Percentiles rank a stretch among this genome's conserved stretches.
Conservation (phyloP, 2,797 vertebrate species). For the Babyrousa celebensis region DNA sequence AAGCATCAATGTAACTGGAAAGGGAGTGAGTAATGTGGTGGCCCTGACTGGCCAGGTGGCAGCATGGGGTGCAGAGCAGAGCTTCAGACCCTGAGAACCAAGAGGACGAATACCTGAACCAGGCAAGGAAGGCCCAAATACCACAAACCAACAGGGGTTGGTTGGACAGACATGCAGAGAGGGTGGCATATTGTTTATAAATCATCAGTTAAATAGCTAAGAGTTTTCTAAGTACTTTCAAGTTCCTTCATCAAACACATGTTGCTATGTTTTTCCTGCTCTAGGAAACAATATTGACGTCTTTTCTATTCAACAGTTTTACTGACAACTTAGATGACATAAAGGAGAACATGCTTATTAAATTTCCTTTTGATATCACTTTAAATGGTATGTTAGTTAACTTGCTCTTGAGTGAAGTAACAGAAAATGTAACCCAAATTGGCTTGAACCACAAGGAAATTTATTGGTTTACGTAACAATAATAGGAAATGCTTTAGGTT, state of each 20-base stretch:
- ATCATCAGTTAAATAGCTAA: neutral
- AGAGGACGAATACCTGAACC: neutral
- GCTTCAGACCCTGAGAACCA: neutral
- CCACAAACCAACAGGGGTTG: neutral
- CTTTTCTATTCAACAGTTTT: constrained; percentile 23
- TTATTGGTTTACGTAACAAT: neutral
- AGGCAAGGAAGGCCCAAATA: neutral
- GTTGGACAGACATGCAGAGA: neutral
- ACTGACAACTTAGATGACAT: constrained; percentile 32
- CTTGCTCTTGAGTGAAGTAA: constrained; percentile 14
- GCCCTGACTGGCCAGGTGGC: neutral
- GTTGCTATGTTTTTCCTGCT: neutral
- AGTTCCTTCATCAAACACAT: constrained; percentile 34
- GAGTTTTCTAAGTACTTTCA: neutral
- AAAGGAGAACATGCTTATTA: neutral
- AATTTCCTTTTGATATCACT: neutral
- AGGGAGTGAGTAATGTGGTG: neutral
- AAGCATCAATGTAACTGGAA: neutral
- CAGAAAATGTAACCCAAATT: neutral
- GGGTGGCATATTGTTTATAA: neutral
- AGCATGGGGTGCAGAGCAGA: neutral
- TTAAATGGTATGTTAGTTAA: neutral
- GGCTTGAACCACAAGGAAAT: neutral
- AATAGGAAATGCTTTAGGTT: neutral
- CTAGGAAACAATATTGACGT: neutral